Base-by-base conservation (phyloP, 1,140 invertebrate genomes). In the Stenopsyche tienmushanensis region DNA sequence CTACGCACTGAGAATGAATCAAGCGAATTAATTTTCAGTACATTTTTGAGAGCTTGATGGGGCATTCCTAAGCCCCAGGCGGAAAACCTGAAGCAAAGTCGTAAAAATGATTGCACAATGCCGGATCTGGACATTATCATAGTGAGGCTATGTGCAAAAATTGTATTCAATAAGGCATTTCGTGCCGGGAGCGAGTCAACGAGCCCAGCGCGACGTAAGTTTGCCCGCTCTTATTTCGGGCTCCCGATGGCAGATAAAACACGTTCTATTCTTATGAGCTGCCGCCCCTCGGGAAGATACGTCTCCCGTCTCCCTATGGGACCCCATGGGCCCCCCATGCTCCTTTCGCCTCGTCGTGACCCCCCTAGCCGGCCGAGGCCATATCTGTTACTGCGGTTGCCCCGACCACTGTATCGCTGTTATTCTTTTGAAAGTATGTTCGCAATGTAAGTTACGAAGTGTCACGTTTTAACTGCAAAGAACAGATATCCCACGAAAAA, bases 191-290 rank as follows among this genome's bases (percentile, higher is more conserved):
- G 25, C 52, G 26, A 60, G 62, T 53, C 24, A n/a, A 26, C 44
- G 59, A 63, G 26, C 62, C 5, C 29, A 29, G n/a, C n/a, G n/a
- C n/a, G n/a, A n/a, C n/a, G 23, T 17, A 39, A 62, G 59, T 66
- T 63, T 66, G 60, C 55, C 65, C 41, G 57, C 44, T 70, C 65
- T 70, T 70, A 70, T 70, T 70, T 70, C 49, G 65, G 69, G 52
- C 44, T 53, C 47, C 65, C 65, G 69, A 70, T 70, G 60, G 62
- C 69, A 66, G 69, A 70, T 70, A 70, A 70, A 70, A 66, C 69
- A 70, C 69, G 69, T 70, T 70, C 69, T 70, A 67, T 70, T 70
- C 69, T 70, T 70, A 66, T 64, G 62, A 55, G 69, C 49, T 60
- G 62, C 59, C 45, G 45, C 59, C 59, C 47, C 59, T 62, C 23